Conservation (phyloP, 2,888 invertebrate genomes). For the Orgyia antiqua region DNA sequence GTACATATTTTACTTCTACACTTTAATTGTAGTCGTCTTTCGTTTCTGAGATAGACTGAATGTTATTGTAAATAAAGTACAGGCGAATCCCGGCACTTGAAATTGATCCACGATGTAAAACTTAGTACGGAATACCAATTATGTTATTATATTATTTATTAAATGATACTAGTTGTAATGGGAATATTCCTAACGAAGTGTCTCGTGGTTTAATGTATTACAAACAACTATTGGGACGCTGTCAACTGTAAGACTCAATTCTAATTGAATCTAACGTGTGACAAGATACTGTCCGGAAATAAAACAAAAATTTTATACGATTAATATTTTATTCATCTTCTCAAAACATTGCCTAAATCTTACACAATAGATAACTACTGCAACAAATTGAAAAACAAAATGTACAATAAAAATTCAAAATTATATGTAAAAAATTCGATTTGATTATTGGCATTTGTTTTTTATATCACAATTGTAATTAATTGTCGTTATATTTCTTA, state of each 20-base stretch:
- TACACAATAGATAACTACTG: slow-evolving; percentile 7
- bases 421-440: slow-evolving; percentile 18
- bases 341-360: slow-evolving; percentile 7
- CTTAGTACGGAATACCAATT: slow-evolving; percentile 33
- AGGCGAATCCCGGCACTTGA: slow-evolving; percentile 33
- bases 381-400: no score
- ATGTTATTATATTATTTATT: slow-evolving; percentile 16
- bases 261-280: slow-evolving; percentile 55
- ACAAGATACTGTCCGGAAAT: slow-evolving; percentile 30
- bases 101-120: slow-evolving; percentile 41
- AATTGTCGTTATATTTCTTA: slow-evolving; percentile 24
- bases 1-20: slow-evolving; percentile 37
- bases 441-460: slow-evolving; percentile 11
- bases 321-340: slow-evolving; percentile 7
- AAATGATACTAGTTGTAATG: slow-evolving; percentile 24
- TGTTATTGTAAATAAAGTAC: slow-evolving; percentile 45
- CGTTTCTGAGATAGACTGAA: slow-evolving; percentile 65
- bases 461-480: no score
- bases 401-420: slow-evolving; percentile 29
- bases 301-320: slow-evolving; percentile 13
- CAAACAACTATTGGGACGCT: slow-evolving; percentile 40
- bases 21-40: slow-evolving; percentile 45
- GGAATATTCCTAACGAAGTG: slow-evolving; percentile 31
- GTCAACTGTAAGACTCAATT: slow-evolving; percentile 58
- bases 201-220: slow-evolving; percentile 46